A percentile compares a stretch with the other conserved stretches of the same genome.
phyloP scores from a whole-genome alignment of 2,113 vertebrate species.

The Brachyhypopomus occidentalis region DNA sequence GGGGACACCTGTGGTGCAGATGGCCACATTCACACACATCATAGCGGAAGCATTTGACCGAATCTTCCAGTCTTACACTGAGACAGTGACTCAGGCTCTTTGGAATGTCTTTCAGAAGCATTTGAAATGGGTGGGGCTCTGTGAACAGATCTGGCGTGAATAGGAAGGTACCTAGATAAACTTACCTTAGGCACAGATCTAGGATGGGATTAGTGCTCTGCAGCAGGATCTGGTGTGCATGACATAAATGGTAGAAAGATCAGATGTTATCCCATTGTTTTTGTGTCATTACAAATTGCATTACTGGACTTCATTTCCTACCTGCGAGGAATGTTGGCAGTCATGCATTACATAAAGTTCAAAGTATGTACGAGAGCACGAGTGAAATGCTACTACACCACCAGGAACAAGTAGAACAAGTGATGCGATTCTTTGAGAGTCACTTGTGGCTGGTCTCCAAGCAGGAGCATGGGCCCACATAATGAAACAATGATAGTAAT shows the following conservation, averaged over 20 bases:
- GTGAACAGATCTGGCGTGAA: background rate
- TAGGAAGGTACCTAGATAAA: no score
- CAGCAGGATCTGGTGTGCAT: no score
- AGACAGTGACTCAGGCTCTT: background rate
- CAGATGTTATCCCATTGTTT: background rate
- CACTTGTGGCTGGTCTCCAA: no score
- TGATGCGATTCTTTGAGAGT: no score
- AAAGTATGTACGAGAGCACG: background rate
- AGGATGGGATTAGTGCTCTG: no score
- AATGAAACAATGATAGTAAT: no score
- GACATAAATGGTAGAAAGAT: background rate
- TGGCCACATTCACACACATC: background rate
- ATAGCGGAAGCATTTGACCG: background rate
- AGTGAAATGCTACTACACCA: no score
- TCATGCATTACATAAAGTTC: background rate
- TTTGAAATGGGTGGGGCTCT: background rate
- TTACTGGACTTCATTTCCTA: background rate
- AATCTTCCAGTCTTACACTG: background rate
- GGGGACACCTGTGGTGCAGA: background rate
- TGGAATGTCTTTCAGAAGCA: background rate
- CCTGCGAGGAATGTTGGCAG: background rate
- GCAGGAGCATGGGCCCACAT: no score
- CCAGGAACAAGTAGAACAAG: no score
- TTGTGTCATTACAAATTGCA: background rate
- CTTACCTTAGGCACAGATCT: no score